Evolutionary conservation across 2,113 vertebrate genomes (phyloP).

Genomic region (Saguinus imperator): DNA sequence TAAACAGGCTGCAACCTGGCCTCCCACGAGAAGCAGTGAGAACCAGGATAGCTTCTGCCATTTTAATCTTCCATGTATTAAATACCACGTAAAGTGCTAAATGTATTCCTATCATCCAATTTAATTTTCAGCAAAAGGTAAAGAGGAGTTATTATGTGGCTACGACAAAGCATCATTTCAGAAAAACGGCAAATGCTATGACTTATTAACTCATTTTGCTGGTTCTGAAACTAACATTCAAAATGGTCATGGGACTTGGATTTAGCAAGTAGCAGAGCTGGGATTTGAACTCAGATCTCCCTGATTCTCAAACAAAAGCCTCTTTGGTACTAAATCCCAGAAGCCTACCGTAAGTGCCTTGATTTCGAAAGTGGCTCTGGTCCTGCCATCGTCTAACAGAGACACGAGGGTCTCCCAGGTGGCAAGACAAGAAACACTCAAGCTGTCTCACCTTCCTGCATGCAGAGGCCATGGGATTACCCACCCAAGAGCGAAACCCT

Average conservation of each 20-base stretch:
- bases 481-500: background rate
- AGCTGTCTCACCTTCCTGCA: background rate
- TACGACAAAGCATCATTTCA: background rate
- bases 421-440: too few relatives aligned
- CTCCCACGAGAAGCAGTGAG: background rate
- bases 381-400: background rate
- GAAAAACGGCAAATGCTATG: background rate
- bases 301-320: background rate
- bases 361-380: background rate
- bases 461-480: fast-evolving
- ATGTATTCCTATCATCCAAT: background rate
- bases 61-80: background rate
- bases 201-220: background rate
- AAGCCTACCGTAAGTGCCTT: background rate
- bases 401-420: background rate
- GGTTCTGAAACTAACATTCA: background rate
- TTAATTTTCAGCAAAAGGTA: background rate
- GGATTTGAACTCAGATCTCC: background rate
- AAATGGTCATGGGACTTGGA: background rate
- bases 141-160: background rate
- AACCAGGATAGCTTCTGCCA: background rate
- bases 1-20: background rate
- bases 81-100: background rate
- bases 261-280: background rate
- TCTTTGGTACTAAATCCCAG: background rate